phyloP scores from a whole-genome alignment of 2,888 invertebrate genomes.

The Trissoscelio sp. region DNA sequence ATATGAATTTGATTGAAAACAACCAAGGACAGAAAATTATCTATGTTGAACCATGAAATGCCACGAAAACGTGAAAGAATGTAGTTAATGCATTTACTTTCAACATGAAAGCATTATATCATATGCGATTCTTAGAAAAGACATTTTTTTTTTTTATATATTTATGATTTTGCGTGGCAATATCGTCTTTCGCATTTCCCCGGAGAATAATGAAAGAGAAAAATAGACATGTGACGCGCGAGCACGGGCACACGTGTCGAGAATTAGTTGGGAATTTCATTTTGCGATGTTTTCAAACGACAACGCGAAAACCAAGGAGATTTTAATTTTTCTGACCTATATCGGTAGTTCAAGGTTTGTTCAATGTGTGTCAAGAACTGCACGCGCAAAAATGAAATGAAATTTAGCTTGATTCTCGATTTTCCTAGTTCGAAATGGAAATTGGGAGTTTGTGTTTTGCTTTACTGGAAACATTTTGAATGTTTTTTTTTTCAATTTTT shows the following conservation, averaged over 20 bases:
- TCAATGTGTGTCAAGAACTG: constrained; percentile 51
- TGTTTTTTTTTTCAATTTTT: too few species aligned
- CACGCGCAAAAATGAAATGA: constrained; percentile 34
- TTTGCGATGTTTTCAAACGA: constrained; percentile 24
- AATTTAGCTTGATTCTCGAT: too few species aligned
- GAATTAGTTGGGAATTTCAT: constrained; percentile 37
- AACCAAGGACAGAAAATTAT: constrained; percentile 4
- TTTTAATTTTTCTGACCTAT: constrained; percentile 53
- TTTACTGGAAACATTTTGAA: too few species aligned
- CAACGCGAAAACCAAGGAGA: constrained; percentile 20
- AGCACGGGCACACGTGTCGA: constrained; percentile 13
- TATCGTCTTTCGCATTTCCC: constrained; percentile 32
- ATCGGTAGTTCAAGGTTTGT: constrained; percentile 48
- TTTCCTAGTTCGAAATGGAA: too few species aligned
- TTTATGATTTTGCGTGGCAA: constrained; percentile 27
- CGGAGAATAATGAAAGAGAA: constrained; percentile 26
- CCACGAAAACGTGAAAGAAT: constrained; percentile 39
- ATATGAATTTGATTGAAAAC: constrained; percentile 14
- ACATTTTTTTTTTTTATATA: too few species aligned
- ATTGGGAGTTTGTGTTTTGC: too few species aligned
- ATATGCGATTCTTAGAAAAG: constrained; percentile 9
- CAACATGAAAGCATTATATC: constrained; percentile 18
- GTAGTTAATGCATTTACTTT: constrained; percentile 26
- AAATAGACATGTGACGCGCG: constrained; percentile 5
- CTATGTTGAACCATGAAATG: constrained; percentile 15